Evolutionary conservation across 1,140 invertebrate genomes (phyloP).

Genomic region (Drosophila prosaltans): DNA sequence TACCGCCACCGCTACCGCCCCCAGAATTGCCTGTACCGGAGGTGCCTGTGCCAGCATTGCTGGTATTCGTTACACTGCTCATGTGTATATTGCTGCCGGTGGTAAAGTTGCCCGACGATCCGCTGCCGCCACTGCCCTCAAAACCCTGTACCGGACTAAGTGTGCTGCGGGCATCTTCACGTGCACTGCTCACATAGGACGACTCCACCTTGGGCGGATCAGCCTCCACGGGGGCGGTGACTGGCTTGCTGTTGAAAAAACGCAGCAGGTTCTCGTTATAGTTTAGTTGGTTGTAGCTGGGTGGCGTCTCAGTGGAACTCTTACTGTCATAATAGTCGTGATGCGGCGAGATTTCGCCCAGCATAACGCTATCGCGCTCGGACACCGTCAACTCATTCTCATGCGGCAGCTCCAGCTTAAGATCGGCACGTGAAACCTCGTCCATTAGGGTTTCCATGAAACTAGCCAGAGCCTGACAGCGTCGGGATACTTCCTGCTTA

Average conservation of each 20-base stretch:
- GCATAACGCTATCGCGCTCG: slow-evolving; percentile 91
- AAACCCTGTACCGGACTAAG: slow-evolving; percentile 78
- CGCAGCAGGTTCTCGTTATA: slow-evolving; percentile 93
- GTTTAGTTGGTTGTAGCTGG: slow-evolving; percentile 93
- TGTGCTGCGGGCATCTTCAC: slow-evolving; percentile 57
- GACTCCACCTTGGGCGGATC: slow-evolving; percentile 80
- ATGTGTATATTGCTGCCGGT: slow-evolving; percentile 84
- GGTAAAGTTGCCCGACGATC: slow-evolving; percentile 85
- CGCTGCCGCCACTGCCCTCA: slow-evolving; percentile 84
- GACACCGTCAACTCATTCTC: slow-evolving; percentile 84
- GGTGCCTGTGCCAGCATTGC: slow-evolving; percentile 69
- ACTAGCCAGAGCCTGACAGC: slow-evolving; percentile 88
- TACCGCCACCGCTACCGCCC: slow-evolving; percentile 70
- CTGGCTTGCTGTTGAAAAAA: slow-evolving; percentile 92
- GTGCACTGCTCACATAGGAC: slow-evolving; percentile 54
- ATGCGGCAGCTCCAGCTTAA: slow-evolving; percentile 85
- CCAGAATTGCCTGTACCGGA: slow-evolving; percentile 6
- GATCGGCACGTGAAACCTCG: slow-evolving; percentile 85
- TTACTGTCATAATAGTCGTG: slow-evolving; percentile 91
- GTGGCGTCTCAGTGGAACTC: slow-evolving; percentile 91
- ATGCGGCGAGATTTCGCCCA: slow-evolving; percentile 93
- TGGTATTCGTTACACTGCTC: slow-evolving; percentile 82
- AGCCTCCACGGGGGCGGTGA: slow-evolving; percentile 84
- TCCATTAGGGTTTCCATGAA: slow-evolving; percentile 90
- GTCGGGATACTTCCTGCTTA: slow-evolving; percentile 86